A percentile compares a stretch with the other conserved stretches of the same genome.
Conservation (phyloP, 2,797 vertebrate species). For the Acanthurus tractus region DNA sequence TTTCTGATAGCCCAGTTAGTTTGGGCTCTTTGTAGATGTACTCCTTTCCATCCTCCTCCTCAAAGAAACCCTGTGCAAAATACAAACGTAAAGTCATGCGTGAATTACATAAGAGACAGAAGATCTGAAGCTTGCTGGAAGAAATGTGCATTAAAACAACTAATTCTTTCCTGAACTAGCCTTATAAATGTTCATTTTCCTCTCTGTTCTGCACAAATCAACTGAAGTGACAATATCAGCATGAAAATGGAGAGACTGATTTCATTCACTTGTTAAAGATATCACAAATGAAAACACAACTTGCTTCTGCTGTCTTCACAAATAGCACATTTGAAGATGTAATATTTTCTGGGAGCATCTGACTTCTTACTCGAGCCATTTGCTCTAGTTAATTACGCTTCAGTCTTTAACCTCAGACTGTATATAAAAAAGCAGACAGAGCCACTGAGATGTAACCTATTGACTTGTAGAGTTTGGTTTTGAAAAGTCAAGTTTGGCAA, state of each 20-base stretch:
- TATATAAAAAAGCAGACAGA: too few relatives aligned
- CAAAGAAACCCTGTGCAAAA: slow-evolving; percentile 91
- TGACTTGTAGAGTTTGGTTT: too few relatives aligned
- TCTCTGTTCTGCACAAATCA: background rate
- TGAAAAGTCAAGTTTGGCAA: too few relatives aligned
- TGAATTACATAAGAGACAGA: background rate
- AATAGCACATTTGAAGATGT: background rate
- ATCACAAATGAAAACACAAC: background rate
- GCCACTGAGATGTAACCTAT: too few relatives aligned
- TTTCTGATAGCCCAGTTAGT: slow-evolving; percentile 95
- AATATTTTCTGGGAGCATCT: background rate
- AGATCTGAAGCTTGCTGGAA: too few relatives aligned
- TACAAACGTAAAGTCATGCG: background rate
- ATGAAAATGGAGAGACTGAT: background rate
- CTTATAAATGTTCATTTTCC: background rate
- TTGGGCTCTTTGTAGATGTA: slow-evolving; percentile 99
- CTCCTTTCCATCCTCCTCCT: slow-evolving; percentile 98
- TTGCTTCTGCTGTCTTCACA: background rate
- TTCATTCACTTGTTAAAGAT: background rate
- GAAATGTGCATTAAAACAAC: background rate
- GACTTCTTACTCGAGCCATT: background rate
- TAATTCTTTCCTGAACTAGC: background rate
- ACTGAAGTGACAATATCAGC: background rate
- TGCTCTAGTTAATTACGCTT: too few relatives aligned
- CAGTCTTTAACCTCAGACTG: too few relatives aligned